phyloP scores from a whole-genome alignment of 2,797 vertebrate genomes.

The Chromobotia macracanthus region DNA sequence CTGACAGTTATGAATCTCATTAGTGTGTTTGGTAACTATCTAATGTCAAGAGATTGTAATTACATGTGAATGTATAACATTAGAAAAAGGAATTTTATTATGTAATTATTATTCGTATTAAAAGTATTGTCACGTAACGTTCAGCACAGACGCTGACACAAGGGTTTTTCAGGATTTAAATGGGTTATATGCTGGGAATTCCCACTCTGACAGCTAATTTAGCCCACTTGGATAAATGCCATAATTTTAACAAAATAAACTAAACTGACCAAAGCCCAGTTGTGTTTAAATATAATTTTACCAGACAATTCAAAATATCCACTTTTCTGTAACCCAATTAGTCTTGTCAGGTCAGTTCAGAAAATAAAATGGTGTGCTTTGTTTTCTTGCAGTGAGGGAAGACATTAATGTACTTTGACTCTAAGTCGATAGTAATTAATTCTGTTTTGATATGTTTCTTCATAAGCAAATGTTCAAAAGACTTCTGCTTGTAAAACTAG shows the following conservation, averaged over 20 bases:
- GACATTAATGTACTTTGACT: too few species aligned
- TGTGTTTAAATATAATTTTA: not conserved
- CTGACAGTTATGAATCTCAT: not conserved
- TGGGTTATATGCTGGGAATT: not conserved
- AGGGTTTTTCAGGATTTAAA: not conserved
- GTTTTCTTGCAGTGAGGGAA: too few species aligned
- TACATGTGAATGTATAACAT: not conserved
- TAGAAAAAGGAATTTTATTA: not conserved
- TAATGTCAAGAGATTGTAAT: not conserved
- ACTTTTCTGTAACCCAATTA: not conserved
- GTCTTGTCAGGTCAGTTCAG: too few species aligned
- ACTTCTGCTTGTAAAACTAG: too few species aligned
- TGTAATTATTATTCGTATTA: not conserved
- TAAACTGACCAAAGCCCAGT: not conserved
- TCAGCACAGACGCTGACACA: not conserved
- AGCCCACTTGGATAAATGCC: not conserved
- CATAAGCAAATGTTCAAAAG: too few species aligned
- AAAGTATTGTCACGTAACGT: not conserved
- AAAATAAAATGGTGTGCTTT: too few species aligned
- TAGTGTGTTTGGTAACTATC: not conserved
- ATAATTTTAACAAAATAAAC: not conserved
- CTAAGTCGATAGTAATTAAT: too few species aligned
- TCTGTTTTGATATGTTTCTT: too few species aligned
- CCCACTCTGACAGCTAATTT: not conserved
- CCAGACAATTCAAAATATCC: not conserved